Evolutionary conservation across 2,888 invertebrate genomes (phyloP).

Genomic region (Lithophane ornitopus): DNA sequence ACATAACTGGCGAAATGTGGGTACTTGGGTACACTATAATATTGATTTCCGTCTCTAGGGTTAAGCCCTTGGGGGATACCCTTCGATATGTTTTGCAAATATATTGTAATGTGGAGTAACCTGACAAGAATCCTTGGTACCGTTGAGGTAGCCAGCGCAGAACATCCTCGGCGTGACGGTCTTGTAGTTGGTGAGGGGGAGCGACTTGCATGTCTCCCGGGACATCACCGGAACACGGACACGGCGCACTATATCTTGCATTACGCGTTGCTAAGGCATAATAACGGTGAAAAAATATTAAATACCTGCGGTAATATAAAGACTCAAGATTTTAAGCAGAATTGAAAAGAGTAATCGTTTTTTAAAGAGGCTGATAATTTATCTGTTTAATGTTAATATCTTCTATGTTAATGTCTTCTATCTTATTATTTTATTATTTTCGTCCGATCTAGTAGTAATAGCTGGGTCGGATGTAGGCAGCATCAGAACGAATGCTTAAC

Average conservation of each 20-base stretch:
- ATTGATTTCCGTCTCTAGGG: not conserved
- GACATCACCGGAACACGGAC: slow-evolving; percentile 80
- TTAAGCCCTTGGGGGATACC: too few species aligned
- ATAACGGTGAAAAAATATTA: not conserved
- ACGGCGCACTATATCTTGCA: slow-evolving; percentile 81
- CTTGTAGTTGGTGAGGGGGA: slow-evolving; percentile 75
- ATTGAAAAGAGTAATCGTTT: not conserved
- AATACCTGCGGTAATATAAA: not conserved
- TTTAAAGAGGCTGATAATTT: not conserved
- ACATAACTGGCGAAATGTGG: not conserved
- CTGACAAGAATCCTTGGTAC: slow-evolving; percentile 86
- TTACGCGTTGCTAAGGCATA: slow-evolving; percentile 72
- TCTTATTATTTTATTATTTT: not conserved
- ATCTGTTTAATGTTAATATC: too few species aligned
- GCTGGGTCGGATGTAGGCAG: not conserved
- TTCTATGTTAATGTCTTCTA: not conserved
- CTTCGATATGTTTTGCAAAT: not conserved
- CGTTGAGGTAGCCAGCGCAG: slow-evolving; percentile 81
- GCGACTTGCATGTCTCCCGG: slow-evolving; percentile 66
- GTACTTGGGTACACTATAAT: not conserved
- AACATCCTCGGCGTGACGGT: slow-evolving; percentile 83
- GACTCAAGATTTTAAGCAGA: not conserved
- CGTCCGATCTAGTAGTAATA: not conserved
- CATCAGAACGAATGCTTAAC: not conserved
- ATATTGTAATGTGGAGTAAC: slow-evolving; percentile 64